These are phyloP conservation scores for Euglossa dilemma DNA, from an alignment of 1,140 invertebrate genomes.

Conservation along the genomic window DNA sequence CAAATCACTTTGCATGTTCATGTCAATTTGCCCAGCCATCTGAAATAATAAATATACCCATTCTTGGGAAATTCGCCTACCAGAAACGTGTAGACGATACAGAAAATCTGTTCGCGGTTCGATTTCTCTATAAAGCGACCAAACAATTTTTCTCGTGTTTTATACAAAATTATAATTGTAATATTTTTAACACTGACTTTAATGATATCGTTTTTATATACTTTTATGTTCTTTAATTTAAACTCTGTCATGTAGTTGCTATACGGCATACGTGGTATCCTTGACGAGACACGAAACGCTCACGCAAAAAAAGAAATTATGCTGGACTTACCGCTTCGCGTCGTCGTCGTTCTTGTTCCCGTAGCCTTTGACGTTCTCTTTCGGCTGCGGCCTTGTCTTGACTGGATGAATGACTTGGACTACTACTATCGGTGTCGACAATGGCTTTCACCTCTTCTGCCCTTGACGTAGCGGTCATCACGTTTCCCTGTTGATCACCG, in stretches of 20 bases:
- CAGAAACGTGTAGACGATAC: not conserved
- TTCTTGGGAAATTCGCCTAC: conserved; percentile 66
- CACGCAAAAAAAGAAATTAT: not conserved
- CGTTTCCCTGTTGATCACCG: conserved; percentile 76
- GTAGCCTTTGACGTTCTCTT: conserved; percentile 89
- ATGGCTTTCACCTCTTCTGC: conserved; percentile 84
- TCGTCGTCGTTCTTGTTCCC: conserved; percentile 94
- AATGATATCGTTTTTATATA: not conserved
- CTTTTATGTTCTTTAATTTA: not conserved
- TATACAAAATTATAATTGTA: not conserved
- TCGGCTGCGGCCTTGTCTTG: conserved; percentile 88
- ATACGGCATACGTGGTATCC: not conserved
- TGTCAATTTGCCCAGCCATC: conserved; percentile 98
- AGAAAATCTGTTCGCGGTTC: not conserved
- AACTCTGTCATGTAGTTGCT: not conserved
- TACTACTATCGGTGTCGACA: conserved; percentile 83
- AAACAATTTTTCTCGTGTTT: not conserved
- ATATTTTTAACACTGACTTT: no score
- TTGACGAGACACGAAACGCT: not conserved
- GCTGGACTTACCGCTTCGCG: conserved; percentile 92
- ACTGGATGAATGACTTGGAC: conserved; percentile 84
- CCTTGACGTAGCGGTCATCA: conserved; percentile 75
- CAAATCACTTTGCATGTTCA: conserved; percentile 98
- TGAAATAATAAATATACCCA: conserved; percentile 84
- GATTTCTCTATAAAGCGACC: not conserved